phyloP scores from a whole-genome alignment of 2,797 vertebrate genomes.

The Tenualosa ilisha region DNA sequence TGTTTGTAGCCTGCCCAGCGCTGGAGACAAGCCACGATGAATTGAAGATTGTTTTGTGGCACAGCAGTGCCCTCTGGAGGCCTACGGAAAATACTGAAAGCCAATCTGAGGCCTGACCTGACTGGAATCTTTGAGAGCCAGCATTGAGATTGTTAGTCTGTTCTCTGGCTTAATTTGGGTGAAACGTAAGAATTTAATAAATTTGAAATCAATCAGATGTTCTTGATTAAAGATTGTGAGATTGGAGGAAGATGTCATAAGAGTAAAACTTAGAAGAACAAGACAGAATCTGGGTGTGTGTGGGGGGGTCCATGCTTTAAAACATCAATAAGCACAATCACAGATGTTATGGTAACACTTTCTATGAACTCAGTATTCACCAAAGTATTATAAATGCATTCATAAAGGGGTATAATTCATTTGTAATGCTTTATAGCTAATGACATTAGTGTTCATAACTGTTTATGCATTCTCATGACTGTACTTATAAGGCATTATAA shows the following conservation, averaged over 20 bases:
- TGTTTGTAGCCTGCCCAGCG: slow-evolving; percentile 9
- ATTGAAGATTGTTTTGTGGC: neutral
- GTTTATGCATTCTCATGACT: too few species aligned
- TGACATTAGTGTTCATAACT: too few species aligned
- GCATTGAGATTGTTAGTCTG: neutral
- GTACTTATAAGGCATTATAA: too few species aligned
- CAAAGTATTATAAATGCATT: too few species aligned
- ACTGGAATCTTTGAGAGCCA: neutral
- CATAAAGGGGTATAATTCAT: too few species aligned
- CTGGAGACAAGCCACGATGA: neutral
- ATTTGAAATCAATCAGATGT: neutral
- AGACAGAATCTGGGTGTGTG: too few species aligned
- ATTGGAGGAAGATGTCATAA: neutral
- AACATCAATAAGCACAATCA: neutral
- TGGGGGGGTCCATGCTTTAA: neutral
- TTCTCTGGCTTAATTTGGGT: neutral
- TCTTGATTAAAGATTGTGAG: neutral
- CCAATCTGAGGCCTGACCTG: neutral
- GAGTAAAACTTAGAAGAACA: neutral
- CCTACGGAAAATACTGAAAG: neutral
- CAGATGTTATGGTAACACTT: neutral
- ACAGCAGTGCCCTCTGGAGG: slow-evolving; percentile 1
- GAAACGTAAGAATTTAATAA: neutral
- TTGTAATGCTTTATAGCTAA: too few species aligned
- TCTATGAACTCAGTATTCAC: too few species aligned